A percentile compares a stretch with the other conserved stretches of the same genome.
phyloP scores from a whole-genome alignment of 2,113 vertebrate species.

The Ammodytes marinus region DNA sequence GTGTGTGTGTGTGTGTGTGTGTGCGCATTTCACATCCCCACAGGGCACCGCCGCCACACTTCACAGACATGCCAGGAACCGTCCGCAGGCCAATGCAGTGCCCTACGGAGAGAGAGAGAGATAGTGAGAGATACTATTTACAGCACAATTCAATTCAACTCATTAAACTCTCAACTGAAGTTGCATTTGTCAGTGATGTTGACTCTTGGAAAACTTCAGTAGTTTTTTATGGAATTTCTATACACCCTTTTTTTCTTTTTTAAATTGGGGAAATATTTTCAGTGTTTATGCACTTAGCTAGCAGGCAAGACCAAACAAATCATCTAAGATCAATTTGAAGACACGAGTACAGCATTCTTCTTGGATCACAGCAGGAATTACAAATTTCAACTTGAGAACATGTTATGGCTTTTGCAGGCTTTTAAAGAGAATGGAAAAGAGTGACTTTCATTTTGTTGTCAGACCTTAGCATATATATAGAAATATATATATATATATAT shows the following conservation, averaged over 20 bases:
- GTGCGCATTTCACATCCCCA: slow-evolving; percentile 69
- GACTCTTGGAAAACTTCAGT: slow-evolving; percentile 64
- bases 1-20: slow-evolving; percentile 20
- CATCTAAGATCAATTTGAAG: slow-evolving; percentile 14
- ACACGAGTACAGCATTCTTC: neutral
- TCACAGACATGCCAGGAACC: slow-evolving; percentile 80
- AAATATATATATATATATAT: slow-evolving; percentile 31
- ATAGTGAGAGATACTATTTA: slow-evolving; percentile 74
- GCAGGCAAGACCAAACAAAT: slow-evolving; percentile 15
- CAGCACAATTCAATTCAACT: slow-evolving; percentile 79
- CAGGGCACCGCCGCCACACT: slow-evolving; percentile 81
- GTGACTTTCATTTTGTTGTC: slow-evolving; percentile 23
- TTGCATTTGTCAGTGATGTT: slow-evolving; percentile 68
- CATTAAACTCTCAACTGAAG: slow-evolving; percentile 80
- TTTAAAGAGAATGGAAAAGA: neutral
- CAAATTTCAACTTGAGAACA: neutral
- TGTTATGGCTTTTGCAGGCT: neutral
- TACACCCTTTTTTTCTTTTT: slow-evolving; percentile 49
- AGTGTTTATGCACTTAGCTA: slow-evolving; percentile 23
- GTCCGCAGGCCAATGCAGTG: slow-evolving; percentile 80
- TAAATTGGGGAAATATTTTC: slow-evolving; percentile 44
- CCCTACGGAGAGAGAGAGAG: slow-evolving; percentile 71
- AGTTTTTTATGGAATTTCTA: slow-evolving; percentile 48
- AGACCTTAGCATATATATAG: neutral
- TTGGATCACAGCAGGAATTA: neutral